These are phyloP conservation scores for Linyphia triangularis DNA, from an alignment of 2,888 invertebrate species.

Conservation along the genomic window DNA sequence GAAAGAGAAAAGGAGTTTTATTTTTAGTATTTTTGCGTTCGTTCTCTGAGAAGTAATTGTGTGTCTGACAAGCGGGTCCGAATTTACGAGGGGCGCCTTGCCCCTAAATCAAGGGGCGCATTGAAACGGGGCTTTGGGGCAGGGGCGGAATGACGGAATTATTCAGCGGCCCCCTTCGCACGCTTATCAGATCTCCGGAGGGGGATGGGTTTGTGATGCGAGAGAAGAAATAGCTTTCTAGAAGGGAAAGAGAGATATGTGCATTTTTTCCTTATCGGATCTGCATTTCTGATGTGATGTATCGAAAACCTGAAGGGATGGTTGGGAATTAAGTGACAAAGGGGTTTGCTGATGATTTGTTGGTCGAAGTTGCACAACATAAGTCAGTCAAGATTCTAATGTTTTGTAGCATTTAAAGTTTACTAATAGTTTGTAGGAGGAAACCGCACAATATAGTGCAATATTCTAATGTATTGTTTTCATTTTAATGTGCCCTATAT, in stretches of 20 bases:
- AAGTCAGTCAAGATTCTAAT: too few relatives aligned
- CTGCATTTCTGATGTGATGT: neutral
- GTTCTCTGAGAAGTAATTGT: constrained; percentile 68
- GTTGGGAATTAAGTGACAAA: too few relatives aligned
- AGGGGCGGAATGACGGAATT: constrained; percentile 68
- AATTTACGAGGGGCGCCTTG: constrained; percentile 67
- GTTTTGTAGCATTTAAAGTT: too few relatives aligned
- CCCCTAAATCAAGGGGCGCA: constrained; percentile 63
- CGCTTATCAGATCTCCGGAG: constrained; percentile 43
- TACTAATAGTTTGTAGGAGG: too few relatives aligned
- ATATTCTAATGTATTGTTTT: too few relatives aligned
- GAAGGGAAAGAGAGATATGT: neutral
- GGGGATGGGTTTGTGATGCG: constrained; percentile 62
- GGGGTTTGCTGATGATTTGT: too few relatives aligned
- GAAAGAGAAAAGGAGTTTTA: constrained; percentile 3
- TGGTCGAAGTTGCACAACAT: too few relatives aligned
- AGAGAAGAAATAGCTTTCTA: constrained; percentile 24
- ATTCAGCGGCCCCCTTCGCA: constrained; percentile 55
- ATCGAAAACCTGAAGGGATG: neutral
- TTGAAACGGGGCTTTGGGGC: constrained; percentile 53
- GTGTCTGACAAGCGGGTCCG: constrained; percentile 68
- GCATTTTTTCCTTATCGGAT: neutral
- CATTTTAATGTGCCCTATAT: too few relatives aligned
- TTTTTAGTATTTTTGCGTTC: neutral
- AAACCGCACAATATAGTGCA: too few relatives aligned